These are phyloP conservation scores for Microplitis manilae DNA, from an alignment of 2,888 invertebrate genomes.

Conservation along the genomic window DNA sequence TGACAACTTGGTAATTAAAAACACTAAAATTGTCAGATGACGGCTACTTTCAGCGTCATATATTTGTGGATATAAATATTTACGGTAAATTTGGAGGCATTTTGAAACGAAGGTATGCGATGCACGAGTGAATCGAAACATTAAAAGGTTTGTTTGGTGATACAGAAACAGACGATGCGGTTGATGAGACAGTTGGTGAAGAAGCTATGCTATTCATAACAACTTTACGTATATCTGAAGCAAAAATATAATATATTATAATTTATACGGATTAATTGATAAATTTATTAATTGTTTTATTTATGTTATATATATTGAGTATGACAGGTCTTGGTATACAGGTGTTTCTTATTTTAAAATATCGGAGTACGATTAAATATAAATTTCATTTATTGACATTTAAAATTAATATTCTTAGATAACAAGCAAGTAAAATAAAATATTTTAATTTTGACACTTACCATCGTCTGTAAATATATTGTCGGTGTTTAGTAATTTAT, in stretches of 20 bases:
- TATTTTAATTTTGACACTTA: not conserved
- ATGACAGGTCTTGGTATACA: not conserved
- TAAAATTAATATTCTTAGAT: not conserved
- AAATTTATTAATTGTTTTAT: not conserved
- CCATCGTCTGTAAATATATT: not conserved
- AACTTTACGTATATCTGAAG: constrained; percentile 46
- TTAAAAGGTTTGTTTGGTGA: constrained; percentile 36
- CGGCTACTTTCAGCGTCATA: not conserved
- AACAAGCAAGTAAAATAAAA: not conserved
- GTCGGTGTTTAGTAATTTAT: not conserved
- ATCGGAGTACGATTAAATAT: not conserved
- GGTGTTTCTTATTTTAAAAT: not conserved
- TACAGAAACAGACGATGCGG: constrained; percentile 41
- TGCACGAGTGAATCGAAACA: constrained; percentile 47
- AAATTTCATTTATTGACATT: not conserved
- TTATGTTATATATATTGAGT: not conserved
- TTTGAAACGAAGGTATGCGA: constrained; percentile 48
- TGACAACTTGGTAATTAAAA: not conserved
- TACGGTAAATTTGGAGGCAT: constrained; percentile 45
- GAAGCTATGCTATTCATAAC: constrained; percentile 51
- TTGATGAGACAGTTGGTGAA: constrained; percentile 43
- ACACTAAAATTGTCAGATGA: no score
- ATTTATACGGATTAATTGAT: not conserved
- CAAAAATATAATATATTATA: not conserved
- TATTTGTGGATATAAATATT: not conserved